These are phyloP conservation scores for Aspiorhynchus laticeps DNA, from an alignment of 2,113 vertebrate genomes.

Conservation along the genomic window DNA sequence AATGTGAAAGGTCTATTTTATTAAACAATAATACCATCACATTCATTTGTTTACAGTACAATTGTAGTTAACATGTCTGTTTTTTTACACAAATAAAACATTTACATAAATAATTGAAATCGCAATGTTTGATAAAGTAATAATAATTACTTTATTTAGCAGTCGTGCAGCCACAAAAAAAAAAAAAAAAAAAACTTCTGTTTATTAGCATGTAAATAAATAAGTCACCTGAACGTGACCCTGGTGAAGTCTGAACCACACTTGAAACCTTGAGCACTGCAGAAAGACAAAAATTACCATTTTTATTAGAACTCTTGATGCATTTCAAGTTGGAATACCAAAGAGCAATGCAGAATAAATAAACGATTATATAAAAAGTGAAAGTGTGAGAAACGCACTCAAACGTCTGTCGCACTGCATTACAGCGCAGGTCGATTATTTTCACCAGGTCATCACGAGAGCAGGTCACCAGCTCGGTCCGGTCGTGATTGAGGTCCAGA, in stretches of 20 bases:
- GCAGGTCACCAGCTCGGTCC: conserved; percentile 92
- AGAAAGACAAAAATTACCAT: background rate
- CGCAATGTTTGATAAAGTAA: no score
- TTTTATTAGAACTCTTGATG: background rate
- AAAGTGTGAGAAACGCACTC: conserved; percentile 71
- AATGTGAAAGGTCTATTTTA: no score
- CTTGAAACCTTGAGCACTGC: conserved; percentile 93
- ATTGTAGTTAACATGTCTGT: background rate
- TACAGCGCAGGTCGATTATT: conserved; percentile 88
- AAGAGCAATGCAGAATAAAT: background rate
- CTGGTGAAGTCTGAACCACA: conserved; percentile 97
- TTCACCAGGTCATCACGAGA: conserved; percentile 93
- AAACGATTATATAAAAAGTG: background rate
- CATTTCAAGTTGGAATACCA: background rate
- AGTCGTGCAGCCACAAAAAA: no score
- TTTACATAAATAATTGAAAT: no score
- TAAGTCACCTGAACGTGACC: conserved; percentile 89
- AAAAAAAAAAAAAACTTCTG: no score
- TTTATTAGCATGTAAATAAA: no score
- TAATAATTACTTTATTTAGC: no score
- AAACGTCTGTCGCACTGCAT: conserved; percentile 85
- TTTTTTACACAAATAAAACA: no score
- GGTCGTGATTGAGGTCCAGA: conserved; percentile 91
- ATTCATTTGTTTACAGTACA: background rate
- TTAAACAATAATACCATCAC: no score